These are phyloP conservation scores for Tetragnatha versicolor DNA, from an alignment of 1,140 invertebrate species.

Conservation along the genomic window DNA sequence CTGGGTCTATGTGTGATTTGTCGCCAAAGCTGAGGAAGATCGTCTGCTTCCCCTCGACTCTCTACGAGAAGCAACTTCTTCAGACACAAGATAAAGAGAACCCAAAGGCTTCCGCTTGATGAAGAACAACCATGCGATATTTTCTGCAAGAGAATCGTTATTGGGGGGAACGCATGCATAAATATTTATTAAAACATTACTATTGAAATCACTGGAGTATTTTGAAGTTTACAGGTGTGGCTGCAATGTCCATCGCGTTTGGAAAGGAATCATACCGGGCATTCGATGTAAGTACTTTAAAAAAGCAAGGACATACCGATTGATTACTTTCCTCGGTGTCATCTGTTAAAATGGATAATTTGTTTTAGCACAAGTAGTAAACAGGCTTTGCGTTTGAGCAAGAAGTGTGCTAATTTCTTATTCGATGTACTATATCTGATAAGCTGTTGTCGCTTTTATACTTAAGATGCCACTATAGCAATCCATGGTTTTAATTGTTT, in stretches of 20 bases:
- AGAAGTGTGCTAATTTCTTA: neutral
- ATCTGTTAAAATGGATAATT: constrained; percentile 7
- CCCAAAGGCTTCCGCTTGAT: constrained; percentile 22
- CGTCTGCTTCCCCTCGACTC: constrained; percentile 1
- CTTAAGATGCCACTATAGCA: neutral
- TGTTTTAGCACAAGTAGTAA: constrained; percentile 27
- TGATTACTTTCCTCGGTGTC: constrained; percentile 20
- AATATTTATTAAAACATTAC: constrained; percentile 39
- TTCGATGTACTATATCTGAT: neutral
- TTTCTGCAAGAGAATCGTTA: constrained; percentile 26
- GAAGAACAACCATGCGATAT: constrained; percentile 38
- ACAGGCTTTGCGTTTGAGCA: constrained; percentile 6
- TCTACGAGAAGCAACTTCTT: constrained; percentile 27
- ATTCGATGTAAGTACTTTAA: neutral
- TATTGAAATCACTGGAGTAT: neutral
- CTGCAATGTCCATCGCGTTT: neutral
- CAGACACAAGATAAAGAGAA: constrained; percentile 9
- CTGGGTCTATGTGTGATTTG: constrained; percentile 52
- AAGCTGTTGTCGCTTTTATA: constrained; percentile 11
- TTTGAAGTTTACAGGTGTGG: constrained; percentile 1
- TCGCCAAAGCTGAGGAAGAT: neutral
- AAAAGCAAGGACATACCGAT: neutral
- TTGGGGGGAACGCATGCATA: constrained; percentile 12
- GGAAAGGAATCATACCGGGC: neutral
- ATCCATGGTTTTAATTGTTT: constrained; percentile 6